These are phyloP conservation scores for Glaucopsyche alexis DNA, from an alignment of 2,888 invertebrate genomes.

Conservation along the genomic window DNA sequence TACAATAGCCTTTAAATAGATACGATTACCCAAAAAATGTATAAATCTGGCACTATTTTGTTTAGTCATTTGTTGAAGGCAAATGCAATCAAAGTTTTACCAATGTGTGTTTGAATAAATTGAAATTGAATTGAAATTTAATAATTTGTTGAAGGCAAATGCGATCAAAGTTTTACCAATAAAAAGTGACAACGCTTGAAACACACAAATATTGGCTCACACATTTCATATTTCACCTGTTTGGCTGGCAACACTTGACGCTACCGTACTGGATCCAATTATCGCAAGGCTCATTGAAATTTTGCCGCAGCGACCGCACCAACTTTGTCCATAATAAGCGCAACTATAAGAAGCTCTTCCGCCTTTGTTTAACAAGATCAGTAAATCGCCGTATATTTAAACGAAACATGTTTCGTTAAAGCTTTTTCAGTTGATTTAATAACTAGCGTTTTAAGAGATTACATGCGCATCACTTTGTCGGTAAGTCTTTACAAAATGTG, in stretches of 20 bases:
- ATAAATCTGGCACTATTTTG: too few relatives aligned
- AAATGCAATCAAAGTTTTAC: too few relatives aligned
- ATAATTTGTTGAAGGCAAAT: too few relatives aligned
- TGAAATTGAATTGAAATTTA: too few relatives aligned
- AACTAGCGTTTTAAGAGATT: constrained; percentile 17
- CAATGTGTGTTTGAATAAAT: too few relatives aligned
- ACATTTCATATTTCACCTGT: constrained; percentile 27
- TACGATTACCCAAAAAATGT: too few relatives aligned
- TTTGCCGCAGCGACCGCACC: constrained; percentile 41
- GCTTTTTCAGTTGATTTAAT: constrained; percentile 13
- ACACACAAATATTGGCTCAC: neutral
- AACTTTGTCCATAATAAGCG: constrained; percentile 38
- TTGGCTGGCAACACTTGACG: constrained; percentile 28
- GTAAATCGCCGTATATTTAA: constrained; percentile 23
- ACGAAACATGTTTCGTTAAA: constrained; percentile 3
- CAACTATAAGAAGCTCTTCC: constrained; percentile 37
- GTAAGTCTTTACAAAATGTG: neutral
- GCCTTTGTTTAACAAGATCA: constrained; percentile 34
- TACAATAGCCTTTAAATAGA: too few relatives aligned
- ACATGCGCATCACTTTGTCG: constrained; percentile 18
- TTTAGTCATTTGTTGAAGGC: too few relatives aligned
- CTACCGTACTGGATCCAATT: constrained; percentile 40
- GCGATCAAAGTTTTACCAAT: too few relatives aligned
- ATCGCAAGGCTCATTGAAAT: constrained; percentile 40
- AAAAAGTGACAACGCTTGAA: neutral